A percentile compares a stretch with the other conserved stretches of the same genome.
Evolutionary conservation across 2,888 invertebrate species (phyloP).

Genomic region (Caenorhabditis uteleia): DNA sequence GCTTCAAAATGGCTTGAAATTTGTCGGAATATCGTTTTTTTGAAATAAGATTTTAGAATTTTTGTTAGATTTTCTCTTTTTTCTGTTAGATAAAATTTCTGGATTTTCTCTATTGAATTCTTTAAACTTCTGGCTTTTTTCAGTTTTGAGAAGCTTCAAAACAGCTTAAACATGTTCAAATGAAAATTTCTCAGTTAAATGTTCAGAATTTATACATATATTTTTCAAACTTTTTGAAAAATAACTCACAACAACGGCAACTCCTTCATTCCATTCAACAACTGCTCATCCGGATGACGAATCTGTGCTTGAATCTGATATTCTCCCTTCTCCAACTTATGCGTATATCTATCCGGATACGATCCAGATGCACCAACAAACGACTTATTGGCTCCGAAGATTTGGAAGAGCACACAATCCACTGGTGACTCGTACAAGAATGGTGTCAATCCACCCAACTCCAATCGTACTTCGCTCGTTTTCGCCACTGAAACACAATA

Average conservation of each 20-base stretch:
- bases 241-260: slow-evolving; percentile 73
- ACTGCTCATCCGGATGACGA: slow-evolving; percentile 85
- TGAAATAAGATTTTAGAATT: no score
- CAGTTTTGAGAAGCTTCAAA: no score
- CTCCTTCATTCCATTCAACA: slow-evolving; percentile 85
- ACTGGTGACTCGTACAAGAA: slow-evolving; percentile 92
- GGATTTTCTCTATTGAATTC: no score
- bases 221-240: slow-evolving; percentile 1
- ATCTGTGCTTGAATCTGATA: slow-evolving; percentile 86
- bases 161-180: no score
- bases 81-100: no score
- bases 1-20: no score
- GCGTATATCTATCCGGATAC: slow-evolving; percentile 82
- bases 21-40: no score
- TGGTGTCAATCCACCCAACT: slow-evolving; percentile 83
- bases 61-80: no score
- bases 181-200: no score
- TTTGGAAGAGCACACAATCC: slow-evolving; percentile 89
- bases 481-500: slow-evolving; percentile 55
- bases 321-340: slow-evolving; percentile 93
- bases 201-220: no score
- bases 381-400: slow-evolving; percentile 89
- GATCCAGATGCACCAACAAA: slow-evolving; percentile 86
- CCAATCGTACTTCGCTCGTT: slow-evolving; percentile 65
- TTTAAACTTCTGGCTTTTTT: no score